These are phyloP conservation scores for Paradoxurus hermaphroditus DNA, from an alignment of 2,113 vertebrate genomes.

Conservation along the genomic window DNA sequence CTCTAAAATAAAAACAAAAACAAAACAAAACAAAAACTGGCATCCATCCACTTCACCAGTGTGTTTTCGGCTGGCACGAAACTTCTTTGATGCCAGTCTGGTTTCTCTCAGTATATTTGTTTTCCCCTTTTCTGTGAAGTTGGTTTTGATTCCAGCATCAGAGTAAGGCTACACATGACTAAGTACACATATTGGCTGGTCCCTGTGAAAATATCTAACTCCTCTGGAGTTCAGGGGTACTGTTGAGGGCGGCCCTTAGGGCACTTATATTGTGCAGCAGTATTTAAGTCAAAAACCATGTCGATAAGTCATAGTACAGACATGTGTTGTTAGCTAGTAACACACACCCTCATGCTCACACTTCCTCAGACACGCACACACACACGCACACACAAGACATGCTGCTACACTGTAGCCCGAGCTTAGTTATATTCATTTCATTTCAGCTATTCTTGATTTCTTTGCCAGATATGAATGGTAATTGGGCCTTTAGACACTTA, in stretches of 20 bases:
- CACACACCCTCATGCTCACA: neutral
- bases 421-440: neutral
- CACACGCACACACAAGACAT: fast-evolving
- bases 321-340: neutral
- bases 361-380: fast-evolving
- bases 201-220: neutral
- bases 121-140: neutral
- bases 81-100: neutral
- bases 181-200: neutral
- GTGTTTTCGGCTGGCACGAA: neutral
- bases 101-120: neutral
- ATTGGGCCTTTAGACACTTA: neutral
- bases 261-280: neutral
- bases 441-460: neutral
- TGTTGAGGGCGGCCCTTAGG: neutral
- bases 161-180: neutral
- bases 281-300: neutral
- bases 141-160: neutral
- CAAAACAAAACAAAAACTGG: neutral
- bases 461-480: neutral
- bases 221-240: neutral
- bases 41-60: neutral
- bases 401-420: neutral
- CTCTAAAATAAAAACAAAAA: no score
- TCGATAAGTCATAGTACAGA: neutral